phyloP scores from a whole-genome alignment of 2,797 vertebrate genomes.

The Muraenolepis orangiensis region DNA sequence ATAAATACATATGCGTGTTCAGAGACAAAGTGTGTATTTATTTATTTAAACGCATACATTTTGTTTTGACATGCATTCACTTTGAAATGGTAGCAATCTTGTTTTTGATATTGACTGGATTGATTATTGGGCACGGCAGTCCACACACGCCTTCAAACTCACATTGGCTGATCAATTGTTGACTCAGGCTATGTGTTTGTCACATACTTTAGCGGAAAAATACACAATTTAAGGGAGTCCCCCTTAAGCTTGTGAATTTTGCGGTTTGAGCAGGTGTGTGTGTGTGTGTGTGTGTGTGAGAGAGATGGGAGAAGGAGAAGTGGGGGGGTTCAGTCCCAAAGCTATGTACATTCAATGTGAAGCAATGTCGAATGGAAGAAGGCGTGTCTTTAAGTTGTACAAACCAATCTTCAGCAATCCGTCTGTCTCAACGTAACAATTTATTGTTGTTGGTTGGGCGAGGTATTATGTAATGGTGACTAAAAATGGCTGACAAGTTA shows the following conservation, averaged over 20 bases:
- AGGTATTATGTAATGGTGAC: conserved; percentile 68
- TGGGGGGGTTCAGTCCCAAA: background rate
- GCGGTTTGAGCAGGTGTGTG: conserved; percentile 50
- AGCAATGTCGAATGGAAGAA: background rate
- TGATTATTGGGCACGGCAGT: background rate
- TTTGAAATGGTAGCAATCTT: background rate
- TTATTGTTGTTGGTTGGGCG: conserved; percentile 36
- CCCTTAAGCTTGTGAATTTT: conserved; percentile 11
- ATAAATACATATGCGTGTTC: no score
- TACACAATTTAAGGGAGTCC: background rate
- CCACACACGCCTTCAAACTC: background rate
- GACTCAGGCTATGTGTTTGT: conserved; percentile 8
- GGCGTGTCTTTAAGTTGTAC: background rate
- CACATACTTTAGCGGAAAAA: background rate
- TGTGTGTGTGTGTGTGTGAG: conserved; percentile 30
- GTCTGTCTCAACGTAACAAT: background rate
- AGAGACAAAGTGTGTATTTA: background rate
- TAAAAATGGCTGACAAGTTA: conserved; percentile 69
- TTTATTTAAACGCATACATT: background rate
- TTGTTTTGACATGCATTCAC: background rate
- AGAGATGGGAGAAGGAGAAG: background rate
- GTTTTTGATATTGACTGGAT: no score
- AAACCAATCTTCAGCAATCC: background rate
- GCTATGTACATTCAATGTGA: background rate
- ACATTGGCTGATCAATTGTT: background rate